Conservation (phyloP, 2,797 vertebrate species). For the Cossypha caffra region DNA sequence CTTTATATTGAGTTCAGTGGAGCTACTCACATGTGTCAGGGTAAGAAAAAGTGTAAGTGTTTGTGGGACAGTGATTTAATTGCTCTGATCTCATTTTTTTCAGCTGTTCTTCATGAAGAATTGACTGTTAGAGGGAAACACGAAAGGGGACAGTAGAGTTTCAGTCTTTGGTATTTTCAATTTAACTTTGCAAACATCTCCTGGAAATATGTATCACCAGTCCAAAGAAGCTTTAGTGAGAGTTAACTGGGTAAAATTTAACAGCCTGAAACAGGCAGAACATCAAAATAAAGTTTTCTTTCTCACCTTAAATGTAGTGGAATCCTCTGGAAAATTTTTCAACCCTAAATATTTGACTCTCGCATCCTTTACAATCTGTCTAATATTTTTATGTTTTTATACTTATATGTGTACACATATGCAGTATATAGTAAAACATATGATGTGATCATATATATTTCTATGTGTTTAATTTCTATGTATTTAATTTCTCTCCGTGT, state of each 20-base stretch:
- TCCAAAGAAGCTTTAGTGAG: background rate
- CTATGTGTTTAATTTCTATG: background rate
- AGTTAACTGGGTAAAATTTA: background rate
- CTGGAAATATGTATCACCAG: background rate
- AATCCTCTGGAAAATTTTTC: background rate
- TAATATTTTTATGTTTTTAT: background rate
- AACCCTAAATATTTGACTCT: background rate
- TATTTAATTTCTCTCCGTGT: background rate
- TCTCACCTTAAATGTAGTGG: background rate
- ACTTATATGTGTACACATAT: background rate
- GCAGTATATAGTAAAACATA: background rate
- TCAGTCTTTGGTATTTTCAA: background rate
- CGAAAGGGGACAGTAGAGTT: background rate
- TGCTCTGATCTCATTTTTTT: slow-evolving; percentile 9
- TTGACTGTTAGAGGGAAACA: background rate
- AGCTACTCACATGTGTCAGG: slow-evolving; percentile 44
- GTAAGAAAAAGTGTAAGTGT: slow-evolving; percentile 37
- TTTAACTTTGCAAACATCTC: background rate
- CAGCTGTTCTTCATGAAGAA: background rate
- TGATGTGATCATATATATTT: background rate
- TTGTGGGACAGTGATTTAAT: slow-evolving; percentile 57
- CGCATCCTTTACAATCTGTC: background rate
- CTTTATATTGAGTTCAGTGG: slow-evolving; percentile 26
- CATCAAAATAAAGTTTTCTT: background rate
- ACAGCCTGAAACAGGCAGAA: background rate